Evolutionary conservation across 2,113 vertebrate genomes (phyloP).

Genomic region (Eonycteris spelaea): DNA sequence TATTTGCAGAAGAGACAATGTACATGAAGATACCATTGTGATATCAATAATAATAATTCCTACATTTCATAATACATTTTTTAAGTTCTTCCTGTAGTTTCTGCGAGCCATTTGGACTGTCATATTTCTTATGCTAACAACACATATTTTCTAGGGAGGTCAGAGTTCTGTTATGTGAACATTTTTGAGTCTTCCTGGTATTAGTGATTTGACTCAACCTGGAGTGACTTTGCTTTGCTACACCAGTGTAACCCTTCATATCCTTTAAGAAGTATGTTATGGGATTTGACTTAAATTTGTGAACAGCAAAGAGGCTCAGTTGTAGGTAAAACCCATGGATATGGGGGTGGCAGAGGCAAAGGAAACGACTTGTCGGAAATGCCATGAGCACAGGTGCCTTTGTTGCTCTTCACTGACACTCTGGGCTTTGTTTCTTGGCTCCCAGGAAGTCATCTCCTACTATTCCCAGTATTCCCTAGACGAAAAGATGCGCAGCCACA

Average conservation of each 20-base stretch:
- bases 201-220: background rate
- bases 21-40: background rate
- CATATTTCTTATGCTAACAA: background rate
- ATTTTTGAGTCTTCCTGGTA: background rate
- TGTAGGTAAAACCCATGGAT: background rate
- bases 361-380: background rate
- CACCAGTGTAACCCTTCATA: background rate
- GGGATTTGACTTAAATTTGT: background rate
- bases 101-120: background rate
- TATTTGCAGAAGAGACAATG: background rate
- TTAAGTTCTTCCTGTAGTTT: background rate
- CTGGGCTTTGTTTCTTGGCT: conserved; percentile 45
- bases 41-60: background rate
- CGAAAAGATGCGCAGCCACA: conserved; percentile 86
- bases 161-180: background rate
- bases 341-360: background rate
- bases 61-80: background rate
- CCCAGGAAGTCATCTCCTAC: conserved; percentile 88
- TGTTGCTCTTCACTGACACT: background rate
- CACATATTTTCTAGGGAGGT: background rate
- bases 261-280: background rate
- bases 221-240: background rate
- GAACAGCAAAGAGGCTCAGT: background rate
- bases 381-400: background rate
- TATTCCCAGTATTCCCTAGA: conserved; percentile 86